Evolutionary conservation across 2,797 vertebrate species (phyloP), one percentile per base, ranked within the genome.

Genomic region (Anguilla pacifica): DNA sequence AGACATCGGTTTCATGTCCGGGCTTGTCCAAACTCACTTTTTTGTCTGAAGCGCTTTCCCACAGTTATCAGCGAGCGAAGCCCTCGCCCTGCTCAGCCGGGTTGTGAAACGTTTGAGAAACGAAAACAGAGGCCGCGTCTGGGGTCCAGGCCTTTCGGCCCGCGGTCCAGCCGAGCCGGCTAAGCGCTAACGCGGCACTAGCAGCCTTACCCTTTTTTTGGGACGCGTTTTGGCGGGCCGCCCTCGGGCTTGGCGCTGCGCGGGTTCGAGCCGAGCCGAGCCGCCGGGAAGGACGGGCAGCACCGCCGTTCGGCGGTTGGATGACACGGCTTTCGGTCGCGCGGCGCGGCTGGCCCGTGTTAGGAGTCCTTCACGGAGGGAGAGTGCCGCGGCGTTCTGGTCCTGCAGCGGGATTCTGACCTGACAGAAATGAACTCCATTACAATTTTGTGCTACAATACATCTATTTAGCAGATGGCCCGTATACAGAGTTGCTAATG

Each of bases 21-120:
- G 17, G 92, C 97, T 95, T 95, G 96, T 93, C 93, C 85, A 83
- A 93, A 91, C 94, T 90, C 96, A 93, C 95, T 96, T 95, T 77
- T 77, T 91, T 93, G 95, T 94, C 92, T 90, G 91, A 93, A 94
- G 93, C 92, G 92, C 96, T 97, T 97, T 97, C 97, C 96, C 97
- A 97, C 97, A 96, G 95, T 95, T 94, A 95, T 95, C 95, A 94
- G 94, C 94, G 94, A 95, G 94, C 59, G 81, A 96, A 96, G 96
- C 94, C 93, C 93, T 39, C 95, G 95, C 95, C 95, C 93, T 93
- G 83, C 92, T 93, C 89, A 90, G 93, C 94, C 92, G 94, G 95
- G 57, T 94, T 96, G 95, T 95, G 94, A 94, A 96, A 94, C 92
- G 89, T 57, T 84, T 82, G 82, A 67, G 39, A 74, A 10, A 6